Percentiles rank a stretch among this genome's conserved stretches.
Evolutionary conservation across 2,113 vertebrate species (phyloP).

Genomic region (Pseudonaja textilis): DNA sequence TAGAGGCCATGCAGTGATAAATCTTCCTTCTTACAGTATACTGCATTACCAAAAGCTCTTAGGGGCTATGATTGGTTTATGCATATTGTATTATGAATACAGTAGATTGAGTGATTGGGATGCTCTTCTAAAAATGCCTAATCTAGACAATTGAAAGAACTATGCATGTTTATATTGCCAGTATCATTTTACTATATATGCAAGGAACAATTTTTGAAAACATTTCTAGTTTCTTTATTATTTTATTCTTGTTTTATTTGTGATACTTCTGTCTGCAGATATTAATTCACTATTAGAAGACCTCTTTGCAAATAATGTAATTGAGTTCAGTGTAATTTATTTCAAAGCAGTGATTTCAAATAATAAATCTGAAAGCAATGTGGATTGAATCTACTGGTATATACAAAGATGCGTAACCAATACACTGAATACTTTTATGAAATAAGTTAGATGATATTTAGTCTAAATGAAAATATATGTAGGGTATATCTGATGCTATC

Average conservation of each 20-base stretch:
- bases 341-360: not conserved
- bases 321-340: not conserved
- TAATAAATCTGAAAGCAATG: not conserved
- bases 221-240: constrained; percentile 43
- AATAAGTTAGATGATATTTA: not conserved
- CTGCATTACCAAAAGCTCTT: not conserved
- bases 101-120: not conserved
- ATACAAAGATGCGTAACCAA: not conserved
- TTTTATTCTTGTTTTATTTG: constrained; percentile 13
- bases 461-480: not conserved
- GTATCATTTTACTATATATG: constrained; percentile 36
- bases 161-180: not conserved
- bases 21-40: not conserved
- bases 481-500: not conserved
- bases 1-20: not conserved
- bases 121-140: not conserved
- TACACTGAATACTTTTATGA: not conserved
- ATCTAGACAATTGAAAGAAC: not conserved
- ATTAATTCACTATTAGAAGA: not conserved
- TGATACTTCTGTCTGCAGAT: not conserved
- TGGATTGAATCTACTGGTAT: not conserved
- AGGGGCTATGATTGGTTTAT: not conserved
- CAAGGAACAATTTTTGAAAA: constrained; percentile 38
- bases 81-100: not conserved
- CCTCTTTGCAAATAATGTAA: not conserved